Conservation (phyloP, 2,888 invertebrate genomes). For the Spilosoma lubricipeda region DNA sequence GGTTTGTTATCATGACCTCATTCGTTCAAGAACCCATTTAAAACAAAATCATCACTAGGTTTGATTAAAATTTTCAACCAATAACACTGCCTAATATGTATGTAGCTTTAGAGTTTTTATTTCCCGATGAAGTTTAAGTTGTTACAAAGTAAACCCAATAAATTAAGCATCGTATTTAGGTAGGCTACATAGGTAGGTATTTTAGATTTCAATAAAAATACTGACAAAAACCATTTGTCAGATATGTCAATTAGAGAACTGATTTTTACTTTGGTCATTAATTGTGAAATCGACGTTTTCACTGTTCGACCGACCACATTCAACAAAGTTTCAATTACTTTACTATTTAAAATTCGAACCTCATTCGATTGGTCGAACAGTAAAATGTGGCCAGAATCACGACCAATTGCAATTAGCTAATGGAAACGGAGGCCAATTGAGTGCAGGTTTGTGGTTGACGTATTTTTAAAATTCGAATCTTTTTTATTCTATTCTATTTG, state of each 20-base stretch:
- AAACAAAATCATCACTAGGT: too few species aligned
- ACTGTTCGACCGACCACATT: conserved; percentile 24
- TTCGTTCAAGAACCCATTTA: too few species aligned
- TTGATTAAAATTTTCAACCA: too few species aligned
- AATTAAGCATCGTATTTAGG: not conserved
- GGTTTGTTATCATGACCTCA: too few species aligned
- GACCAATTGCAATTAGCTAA: conserved; percentile 68
- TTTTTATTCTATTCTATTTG: conserved; percentile 27
- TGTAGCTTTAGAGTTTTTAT: too few species aligned
- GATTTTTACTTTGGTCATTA: conserved; percentile 18
- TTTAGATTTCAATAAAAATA: not conserved
- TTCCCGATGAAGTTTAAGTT: too few species aligned
- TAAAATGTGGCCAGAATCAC: conserved; percentile 52
- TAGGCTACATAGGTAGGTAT: too few species aligned
- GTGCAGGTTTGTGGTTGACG: conserved; percentile 37
- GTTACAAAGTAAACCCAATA: not conserved
- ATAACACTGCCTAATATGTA: too few species aligned
- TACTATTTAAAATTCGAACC: conserved; percentile 52
- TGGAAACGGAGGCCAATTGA: conserved; percentile 56
- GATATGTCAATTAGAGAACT: conserved; percentile 7
- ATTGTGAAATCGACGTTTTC: conserved; percentile 22
- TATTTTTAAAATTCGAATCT: conserved; percentile 37
- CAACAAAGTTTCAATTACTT: conserved; percentile 46
- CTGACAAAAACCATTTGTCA: not conserved
- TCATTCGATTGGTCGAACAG: conserved; percentile 47